Conservation (phyloP, 1,140 invertebrate genomes). For the Tetramorium simillimum region DNA sequence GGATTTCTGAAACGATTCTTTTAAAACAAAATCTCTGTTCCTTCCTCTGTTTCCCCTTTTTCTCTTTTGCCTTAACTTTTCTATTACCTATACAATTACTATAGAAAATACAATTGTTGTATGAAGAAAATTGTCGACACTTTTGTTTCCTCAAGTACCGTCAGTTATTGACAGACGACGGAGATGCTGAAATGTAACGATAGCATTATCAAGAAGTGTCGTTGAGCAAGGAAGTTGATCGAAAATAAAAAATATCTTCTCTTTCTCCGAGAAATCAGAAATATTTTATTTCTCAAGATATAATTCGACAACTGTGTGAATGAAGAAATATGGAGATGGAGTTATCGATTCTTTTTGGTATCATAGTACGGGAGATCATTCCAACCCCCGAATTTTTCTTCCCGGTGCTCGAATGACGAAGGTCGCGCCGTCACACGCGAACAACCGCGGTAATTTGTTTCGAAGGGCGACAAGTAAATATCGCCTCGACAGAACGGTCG, state of each 20-base stretch:
- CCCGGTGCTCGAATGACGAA: not conserved
- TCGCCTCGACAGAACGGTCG: not conserved
- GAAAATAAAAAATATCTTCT: not conserved
- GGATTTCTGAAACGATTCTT: not conserved
- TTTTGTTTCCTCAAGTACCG: not conserved
- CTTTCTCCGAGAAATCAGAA: not conserved
- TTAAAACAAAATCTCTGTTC: slow-evolving; percentile 8
- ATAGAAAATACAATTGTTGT: not conserved
- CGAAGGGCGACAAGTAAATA: slow-evolving; percentile 58
- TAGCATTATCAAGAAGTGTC: not conserved
- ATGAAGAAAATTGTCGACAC: slow-evolving; percentile 10
- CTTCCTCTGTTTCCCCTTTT: not conserved
- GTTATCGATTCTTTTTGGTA: not conserved
- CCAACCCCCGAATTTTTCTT: not conserved
- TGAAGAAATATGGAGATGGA: not conserved
- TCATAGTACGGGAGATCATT: not conserved
- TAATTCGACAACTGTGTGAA: not conserved
- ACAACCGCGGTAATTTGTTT: slow-evolving; percentile 53
- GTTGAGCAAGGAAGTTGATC: not conserved
- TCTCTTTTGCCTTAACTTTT: not conserved
- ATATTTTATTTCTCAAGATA: not conserved
- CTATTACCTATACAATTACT: no score
- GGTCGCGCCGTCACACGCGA: slow-evolving; percentile 25
- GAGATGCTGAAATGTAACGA: not conserved
- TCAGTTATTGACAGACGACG: not conserved